Conservation (phyloP, 2,113 vertebrate species). For the Oreochromis spilurus region DNA sequence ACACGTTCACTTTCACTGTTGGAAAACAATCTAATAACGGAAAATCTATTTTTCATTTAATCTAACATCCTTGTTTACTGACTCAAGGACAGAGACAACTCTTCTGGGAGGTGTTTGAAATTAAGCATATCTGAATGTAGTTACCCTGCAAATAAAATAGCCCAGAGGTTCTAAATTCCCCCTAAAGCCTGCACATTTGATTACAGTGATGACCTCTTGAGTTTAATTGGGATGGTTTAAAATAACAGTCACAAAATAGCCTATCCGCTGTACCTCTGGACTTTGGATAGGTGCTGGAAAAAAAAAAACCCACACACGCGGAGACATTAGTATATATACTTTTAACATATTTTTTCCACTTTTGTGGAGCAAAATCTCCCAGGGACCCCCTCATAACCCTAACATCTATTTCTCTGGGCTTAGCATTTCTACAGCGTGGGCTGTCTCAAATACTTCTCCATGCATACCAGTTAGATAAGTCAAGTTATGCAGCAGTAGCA, state of each 20-base stretch:
- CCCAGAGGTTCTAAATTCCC: background rate
- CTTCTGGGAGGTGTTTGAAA: slow-evolving; percentile 1
- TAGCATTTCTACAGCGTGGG: background rate
- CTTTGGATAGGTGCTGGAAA: background rate
- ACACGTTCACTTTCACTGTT: background rate
- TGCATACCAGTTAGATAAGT: background rate
- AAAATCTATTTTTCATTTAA: slow-evolving; percentile 14
- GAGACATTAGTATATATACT: background rate
- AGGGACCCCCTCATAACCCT: background rate
- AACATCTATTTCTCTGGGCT: background rate
- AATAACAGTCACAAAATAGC: background rate
- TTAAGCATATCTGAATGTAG: background rate
- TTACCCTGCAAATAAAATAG: background rate
- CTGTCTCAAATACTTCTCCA: background rate
- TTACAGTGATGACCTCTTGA: background rate
- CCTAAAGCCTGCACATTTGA: background rate
- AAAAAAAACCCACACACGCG: background rate
- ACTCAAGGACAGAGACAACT: background rate
- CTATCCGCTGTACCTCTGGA: background rate
- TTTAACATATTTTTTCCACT: background rate
- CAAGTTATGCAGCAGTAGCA: background rate
- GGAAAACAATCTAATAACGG: background rate
- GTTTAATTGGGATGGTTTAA: background rate
- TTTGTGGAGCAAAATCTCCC: background rate
- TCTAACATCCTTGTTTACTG: slow-evolving; percentile 25